Conservation (phyloP, 2,113 vertebrate genomes). For the Pluvianellus socialis region DNA sequence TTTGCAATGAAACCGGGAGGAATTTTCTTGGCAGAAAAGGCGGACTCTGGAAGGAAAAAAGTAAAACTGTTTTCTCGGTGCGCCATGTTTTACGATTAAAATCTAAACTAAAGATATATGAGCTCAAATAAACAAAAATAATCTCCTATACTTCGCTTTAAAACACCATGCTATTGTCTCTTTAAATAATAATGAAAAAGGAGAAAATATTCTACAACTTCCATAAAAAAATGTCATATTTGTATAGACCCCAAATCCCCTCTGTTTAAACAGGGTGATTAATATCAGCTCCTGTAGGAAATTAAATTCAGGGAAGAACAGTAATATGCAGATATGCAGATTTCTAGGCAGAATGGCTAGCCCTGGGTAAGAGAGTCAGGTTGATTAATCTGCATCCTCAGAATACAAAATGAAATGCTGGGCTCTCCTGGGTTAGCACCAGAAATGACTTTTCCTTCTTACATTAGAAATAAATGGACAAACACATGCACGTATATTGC, state of each 20-base stretch:
- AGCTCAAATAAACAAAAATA: slow-evolving; percentile 57
- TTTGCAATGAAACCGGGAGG: neutral
- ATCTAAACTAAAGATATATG: slow-evolving; percentile 34
- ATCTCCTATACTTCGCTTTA: slow-evolving; percentile 16
- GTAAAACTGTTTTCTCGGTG: neutral
- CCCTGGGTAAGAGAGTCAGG: slow-evolving; percentile 81
- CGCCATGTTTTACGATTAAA: slow-evolving; percentile 9
- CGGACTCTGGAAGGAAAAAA: neutral
- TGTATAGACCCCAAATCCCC: slow-evolving; percentile 86
- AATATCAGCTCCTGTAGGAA: slow-evolving; percentile 97
- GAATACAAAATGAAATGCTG: slow-evolving; percentile 89
- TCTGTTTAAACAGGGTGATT: slow-evolving; percentile 91
- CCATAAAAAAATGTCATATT: slow-evolving; percentile 78
- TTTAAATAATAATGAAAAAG: slow-evolving; percentile 71
- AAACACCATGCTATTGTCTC: slow-evolving; percentile 59
- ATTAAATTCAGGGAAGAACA: slow-evolving; percentile 90
- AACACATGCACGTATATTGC: slow-evolving; percentile 49
- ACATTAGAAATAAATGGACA: slow-evolving; percentile 64
- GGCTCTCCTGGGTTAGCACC: slow-evolving; percentile 78
- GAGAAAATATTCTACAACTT: slow-evolving; percentile 67
- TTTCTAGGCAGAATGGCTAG: slow-evolving; percentile 85
- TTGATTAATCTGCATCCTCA: slow-evolving; percentile 90
- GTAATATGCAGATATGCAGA: slow-evolving; percentile 97
- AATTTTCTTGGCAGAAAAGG: neutral
- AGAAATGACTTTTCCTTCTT: slow-evolving; percentile 80